Evolutionary conservation across 2,113 vertebrate species (phyloP).

Genomic region (Petroica traversi): DNA sequence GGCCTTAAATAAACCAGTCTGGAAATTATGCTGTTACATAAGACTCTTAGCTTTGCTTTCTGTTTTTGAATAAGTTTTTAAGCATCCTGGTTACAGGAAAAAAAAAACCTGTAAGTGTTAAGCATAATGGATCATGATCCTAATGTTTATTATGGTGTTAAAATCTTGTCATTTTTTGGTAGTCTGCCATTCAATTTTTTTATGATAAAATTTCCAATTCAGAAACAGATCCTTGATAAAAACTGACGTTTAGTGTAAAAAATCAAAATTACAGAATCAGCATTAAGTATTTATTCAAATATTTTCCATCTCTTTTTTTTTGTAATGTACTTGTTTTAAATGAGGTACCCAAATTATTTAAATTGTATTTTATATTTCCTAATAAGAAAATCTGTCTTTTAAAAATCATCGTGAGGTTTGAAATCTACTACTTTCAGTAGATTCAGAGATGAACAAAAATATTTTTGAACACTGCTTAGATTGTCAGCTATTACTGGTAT

Average conservation of each 20-base stretch:
- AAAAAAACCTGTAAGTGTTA: background rate
- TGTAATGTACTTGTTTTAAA: background rate
- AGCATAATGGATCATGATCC: background rate
- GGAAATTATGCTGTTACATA: background rate
- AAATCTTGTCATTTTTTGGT: constrained; percentile 2
- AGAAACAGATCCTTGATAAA: background rate
- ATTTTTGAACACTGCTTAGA: background rate
- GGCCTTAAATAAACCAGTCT: background rate
- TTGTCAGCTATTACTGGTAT: background rate
- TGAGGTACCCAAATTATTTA: background rate
- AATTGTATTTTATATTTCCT: background rate
- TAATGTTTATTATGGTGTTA: constrained; percentile 17
- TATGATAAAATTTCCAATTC: background rate
- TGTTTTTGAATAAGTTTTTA: constrained; percentile 3
- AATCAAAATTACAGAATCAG: background rate
- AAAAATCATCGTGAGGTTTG: background rate
- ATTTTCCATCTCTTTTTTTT: background rate
- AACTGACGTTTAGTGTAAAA: background rate
- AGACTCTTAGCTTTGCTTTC: background rate
- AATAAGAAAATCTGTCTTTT: background rate
- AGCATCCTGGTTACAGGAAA: background rate
- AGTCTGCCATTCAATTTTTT: background rate
- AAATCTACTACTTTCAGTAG: background rate
- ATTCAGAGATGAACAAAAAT: background rate
- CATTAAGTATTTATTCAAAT: background rate